Conservation (phyloP, 2,888 invertebrate genomes). For the Oscheius myriophilus region DNA sequence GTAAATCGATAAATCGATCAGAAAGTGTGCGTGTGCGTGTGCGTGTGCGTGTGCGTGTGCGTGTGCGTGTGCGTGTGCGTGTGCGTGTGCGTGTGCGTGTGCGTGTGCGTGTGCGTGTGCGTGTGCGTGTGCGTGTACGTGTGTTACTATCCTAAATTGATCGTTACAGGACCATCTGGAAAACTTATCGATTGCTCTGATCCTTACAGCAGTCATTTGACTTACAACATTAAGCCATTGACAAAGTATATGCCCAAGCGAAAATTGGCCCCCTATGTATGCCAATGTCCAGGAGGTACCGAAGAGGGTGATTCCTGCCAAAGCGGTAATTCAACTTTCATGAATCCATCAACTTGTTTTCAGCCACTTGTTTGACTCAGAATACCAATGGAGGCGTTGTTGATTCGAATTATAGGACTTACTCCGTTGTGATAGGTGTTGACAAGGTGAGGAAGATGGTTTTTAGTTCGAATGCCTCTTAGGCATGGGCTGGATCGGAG, state of each 20-base stretch:
- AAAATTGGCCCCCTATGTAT: conserved; percentile 6
- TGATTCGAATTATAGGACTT: conserved; percentile 8
- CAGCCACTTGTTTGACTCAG: neutral
- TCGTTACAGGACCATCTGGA: conserved; percentile 1
- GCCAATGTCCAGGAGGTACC: conserved; percentile 4
- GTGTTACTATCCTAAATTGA: neutral
- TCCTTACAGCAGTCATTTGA: conserved; percentile 2
- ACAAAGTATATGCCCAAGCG: no score
- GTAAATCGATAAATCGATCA: neutral
- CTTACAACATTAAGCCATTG: neutral
- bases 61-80: no score
- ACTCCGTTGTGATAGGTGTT: neutral
- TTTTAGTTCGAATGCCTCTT: neutral
- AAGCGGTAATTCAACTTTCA: neutral
- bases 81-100: no score
- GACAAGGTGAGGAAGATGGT: neutral
- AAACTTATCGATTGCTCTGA: conserved; percentile 16
- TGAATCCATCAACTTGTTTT: neutral
- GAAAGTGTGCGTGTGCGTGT: no score
- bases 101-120: no score
- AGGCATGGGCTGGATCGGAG: neutral
- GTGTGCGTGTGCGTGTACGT: no score
- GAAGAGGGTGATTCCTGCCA: conserved; percentile 9
- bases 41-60: no score
- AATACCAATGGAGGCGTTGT: conserved; percentile 10